These are phyloP conservation scores for Rhagonycha fulva DNA, from an alignment of 2,888 invertebrate genomes.

Conservation along the genomic window DNA sequence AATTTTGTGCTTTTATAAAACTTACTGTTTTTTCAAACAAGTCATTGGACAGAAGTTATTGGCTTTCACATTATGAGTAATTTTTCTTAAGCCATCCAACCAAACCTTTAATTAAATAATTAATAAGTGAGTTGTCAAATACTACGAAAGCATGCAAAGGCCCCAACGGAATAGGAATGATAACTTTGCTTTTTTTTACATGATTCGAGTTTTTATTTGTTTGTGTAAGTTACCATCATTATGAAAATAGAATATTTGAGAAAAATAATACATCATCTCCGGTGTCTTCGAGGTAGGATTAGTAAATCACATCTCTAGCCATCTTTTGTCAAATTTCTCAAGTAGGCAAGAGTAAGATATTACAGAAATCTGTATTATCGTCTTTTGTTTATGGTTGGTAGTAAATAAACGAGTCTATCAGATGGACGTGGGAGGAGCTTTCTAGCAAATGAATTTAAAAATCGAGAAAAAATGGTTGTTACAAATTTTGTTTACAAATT, in stretches of 20 bases:
- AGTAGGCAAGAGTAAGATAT: no score
- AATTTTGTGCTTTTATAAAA: slow-evolving; percentile 49
- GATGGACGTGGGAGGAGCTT: no score
- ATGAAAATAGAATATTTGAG: neutral
- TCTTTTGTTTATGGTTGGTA: no score
- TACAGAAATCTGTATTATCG: no score
- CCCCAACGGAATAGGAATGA: neutral
- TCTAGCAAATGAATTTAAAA: no score
- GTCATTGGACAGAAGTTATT: slow-evolving; percentile 99
- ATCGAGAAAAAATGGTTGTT: no score
- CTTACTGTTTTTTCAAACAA: slow-evolving; percentile 99
- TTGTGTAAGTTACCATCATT: neutral
- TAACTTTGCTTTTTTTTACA: neutral
- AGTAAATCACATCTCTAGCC: no score
- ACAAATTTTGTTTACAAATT: no score
- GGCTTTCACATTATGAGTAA: slow-evolving; percentile 98
- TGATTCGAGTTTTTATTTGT: neutral
- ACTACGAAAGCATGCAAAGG: slow-evolving; percentile 23
- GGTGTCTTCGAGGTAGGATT: no score
- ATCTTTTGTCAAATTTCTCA: no score
- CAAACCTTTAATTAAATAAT: slow-evolving; percentile 74
- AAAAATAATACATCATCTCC: neutral
- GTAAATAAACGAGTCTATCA: no score
- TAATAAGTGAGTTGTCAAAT: slow-evolving; percentile 25
- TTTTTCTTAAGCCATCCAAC: slow-evolving; percentile 91